These are phyloP conservation scores for Adela reaumurella DNA, from an alignment of 2,888 invertebrate genomes.

Conservation along the genomic window DNA sequence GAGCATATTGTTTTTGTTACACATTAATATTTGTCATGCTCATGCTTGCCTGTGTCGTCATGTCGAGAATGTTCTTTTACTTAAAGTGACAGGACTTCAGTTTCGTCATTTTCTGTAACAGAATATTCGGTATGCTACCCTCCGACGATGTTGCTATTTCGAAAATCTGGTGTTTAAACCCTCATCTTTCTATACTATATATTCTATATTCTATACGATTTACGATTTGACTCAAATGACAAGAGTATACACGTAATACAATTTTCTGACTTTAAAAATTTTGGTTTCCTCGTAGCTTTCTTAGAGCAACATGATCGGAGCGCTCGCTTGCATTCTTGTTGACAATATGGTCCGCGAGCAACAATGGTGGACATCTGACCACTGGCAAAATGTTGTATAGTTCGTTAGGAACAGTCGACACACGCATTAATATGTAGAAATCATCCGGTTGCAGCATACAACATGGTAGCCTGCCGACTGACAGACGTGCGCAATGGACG, in stretches of 20 bases:
- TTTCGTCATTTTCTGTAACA: too few relatives aligned
- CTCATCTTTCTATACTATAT: too few relatives aligned
- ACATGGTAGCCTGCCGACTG: conserved; percentile 96
- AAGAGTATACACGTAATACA: too few relatives aligned
- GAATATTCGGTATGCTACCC: too few relatives aligned
- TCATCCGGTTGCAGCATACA: conserved; percentile 89
- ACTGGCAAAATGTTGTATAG: conserved; percentile 7
- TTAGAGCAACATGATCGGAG: conserved; percentile 17
- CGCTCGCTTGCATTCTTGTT: conserved; percentile 25
- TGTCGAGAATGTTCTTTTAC: neutral
- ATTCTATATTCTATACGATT: too few relatives aligned
- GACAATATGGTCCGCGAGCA: conserved; percentile 50
- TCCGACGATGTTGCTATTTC: too few relatives aligned
- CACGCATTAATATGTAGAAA: conserved; percentile 58
- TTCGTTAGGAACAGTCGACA: conserved; percentile 18
- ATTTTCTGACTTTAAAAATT: too few relatives aligned
- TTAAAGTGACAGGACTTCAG: too few relatives aligned
- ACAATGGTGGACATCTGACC: conserved; percentile 12
- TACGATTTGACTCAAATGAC: too few relatives aligned
- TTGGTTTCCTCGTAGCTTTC: too few relatives aligned
- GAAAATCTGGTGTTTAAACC: too few relatives aligned
- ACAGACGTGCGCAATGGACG: conserved; percentile 90
- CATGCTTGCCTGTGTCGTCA: neutral
- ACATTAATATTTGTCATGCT: neutral
- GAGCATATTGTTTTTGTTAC: neutral